These are phyloP conservation scores for Beroe ovata DNA, from an alignment of 37 sponge, comb jelly and placozoan species.

Conservation along the genomic window DNA sequence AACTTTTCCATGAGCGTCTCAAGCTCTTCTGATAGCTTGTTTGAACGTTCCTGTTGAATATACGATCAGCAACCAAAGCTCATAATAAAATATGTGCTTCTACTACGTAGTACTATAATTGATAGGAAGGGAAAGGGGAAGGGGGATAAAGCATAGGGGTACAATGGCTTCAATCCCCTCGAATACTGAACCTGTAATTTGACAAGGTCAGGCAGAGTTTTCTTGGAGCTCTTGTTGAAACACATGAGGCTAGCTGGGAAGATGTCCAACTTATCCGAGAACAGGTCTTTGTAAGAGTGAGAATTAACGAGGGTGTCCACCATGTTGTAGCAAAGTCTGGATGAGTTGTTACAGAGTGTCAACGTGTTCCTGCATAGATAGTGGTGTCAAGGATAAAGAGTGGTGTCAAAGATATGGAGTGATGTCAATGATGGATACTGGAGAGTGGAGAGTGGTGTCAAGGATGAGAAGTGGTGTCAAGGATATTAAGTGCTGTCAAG, in stretches of 20 bases:
- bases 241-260: constrained; percentile 55
- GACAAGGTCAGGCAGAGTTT: background rate
- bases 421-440: no score
- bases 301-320: constrained; percentile 29
- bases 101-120: no score
- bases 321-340: background rate
- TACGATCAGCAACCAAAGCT: no score
- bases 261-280: background rate
- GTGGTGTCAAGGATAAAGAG: no score
- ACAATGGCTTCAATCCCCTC: no score
- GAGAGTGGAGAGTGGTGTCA: no score
- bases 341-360: constrained; percentile 44
- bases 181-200: constrained; percentile 21
- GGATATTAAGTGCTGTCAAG: no score
- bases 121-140: no score
- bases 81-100: no score
- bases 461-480: no score
- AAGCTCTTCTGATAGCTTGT: constrained; percentile 39
- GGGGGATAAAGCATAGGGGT: no score
- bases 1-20: constrained; percentile 19
- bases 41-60: constrained; percentile 39
- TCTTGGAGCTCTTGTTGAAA: constrained; percentile 18
- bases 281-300: constrained; percentile 28
- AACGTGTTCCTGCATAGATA: constrained; percentile 34
- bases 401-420: no score